Evolutionary conservation across 2,888 invertebrate species (phyloP).

Genomic region (Archaeoteleia sp.): DNA sequence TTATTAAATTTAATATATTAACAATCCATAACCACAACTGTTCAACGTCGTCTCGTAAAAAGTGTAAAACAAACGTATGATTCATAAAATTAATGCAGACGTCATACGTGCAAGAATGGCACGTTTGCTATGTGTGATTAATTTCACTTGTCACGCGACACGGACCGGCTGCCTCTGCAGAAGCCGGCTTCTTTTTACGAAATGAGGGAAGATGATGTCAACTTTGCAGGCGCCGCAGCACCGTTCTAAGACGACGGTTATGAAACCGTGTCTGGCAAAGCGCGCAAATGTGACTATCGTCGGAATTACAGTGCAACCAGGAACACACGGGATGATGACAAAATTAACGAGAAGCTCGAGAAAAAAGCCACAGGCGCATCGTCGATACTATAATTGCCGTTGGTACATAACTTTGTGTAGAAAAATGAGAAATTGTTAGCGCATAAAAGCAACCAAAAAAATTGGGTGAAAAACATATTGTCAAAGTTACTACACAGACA

Average conservation of each 20-base stretch:
- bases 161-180: too few relatives aligned
- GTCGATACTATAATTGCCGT: too few relatives aligned
- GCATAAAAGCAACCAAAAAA: too few relatives aligned
- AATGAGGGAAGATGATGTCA: slow-evolving; percentile 29
- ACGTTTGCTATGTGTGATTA: not conserved
- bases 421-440: too few relatives aligned
- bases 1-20: too few relatives aligned
- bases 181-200: slow-evolving; percentile 2
- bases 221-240: slow-evolving; percentile 15
- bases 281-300: slow-evolving; percentile 5
- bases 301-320: not conserved
- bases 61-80: not conserved
- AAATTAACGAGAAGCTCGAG: too few relatives aligned
- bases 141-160: not conserved
- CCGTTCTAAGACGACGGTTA: slow-evolving; percentile 18
- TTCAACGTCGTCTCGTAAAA: too few relatives aligned
- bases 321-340: slow-evolving; percentile 5
- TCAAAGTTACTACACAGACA: too few relatives aligned
- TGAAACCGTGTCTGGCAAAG: slow-evolving; percentile 24
- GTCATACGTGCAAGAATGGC: not conserved
- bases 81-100: not conserved
- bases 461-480: too few relatives aligned
- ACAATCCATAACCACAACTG: too few relatives aligned
- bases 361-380: too few relatives aligned
- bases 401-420: too few relatives aligned